Evolutionary conservation across 2,113 vertebrate species (phyloP), one percentile per base, ranked within the genome.

Genomic region (Butorides virescens): DNA sequence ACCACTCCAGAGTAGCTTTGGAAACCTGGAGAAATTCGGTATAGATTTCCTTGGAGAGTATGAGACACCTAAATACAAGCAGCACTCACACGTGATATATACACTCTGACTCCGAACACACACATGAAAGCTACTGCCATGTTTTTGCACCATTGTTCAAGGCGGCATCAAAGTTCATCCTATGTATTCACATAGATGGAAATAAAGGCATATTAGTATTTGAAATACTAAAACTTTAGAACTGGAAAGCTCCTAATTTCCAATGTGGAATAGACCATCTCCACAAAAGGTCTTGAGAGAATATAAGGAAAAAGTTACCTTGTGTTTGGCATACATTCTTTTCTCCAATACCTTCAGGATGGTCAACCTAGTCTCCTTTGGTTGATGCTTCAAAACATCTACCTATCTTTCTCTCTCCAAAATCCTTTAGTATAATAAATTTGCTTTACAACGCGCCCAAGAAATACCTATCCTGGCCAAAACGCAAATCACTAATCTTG

Each of bases 181-280:
- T 29, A 21, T 0, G 0, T 15, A 53, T 3, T n/a, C 7, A 44
- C 0, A 0, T 9, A 13, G 22, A 36, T 37, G 49, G n/a, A 86
- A 86, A 80, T 47, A 76, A 75, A 92, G 10, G 10, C 17, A 50
- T 4, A 15, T 70, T 25, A 83, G 19, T 47, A 79, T 46, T 3
- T 82, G 30, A 88, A 88, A 90, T 78, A 2, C 2, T 1, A 9
- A 81, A 61, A 50, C 11, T 74, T 89, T 37, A 46, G 2, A 74
- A 62, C 5, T 65, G 4, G 15, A 85, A 67, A 82, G n/a, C 13
- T 73, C 58, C 44, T 44, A 13, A 73, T 52, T 47, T 61, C 44
- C 61, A 7, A 59, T 80, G 58, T 1, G 44, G 17, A 91, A 86
- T 0, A 83, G 11, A 72, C 4, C 10, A 23, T 8, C 32, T 88